Conservation (phyloP, 2,113 vertebrate genomes). For the Cinclus cinclus region DNA sequence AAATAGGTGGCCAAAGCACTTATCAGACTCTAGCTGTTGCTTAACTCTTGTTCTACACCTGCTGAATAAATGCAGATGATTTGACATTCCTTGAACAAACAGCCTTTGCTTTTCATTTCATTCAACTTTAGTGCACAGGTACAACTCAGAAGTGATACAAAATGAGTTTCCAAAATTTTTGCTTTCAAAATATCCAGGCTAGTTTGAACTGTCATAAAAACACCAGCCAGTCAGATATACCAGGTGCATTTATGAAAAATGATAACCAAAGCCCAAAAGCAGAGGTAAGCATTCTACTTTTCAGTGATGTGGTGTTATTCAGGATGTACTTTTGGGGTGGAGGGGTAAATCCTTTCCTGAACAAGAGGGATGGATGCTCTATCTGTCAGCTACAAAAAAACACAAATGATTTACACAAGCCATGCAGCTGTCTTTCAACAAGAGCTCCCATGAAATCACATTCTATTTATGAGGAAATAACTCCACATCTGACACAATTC, state of each 20-base stretch:
- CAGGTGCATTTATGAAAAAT: background rate
- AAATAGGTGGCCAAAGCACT: background rate
- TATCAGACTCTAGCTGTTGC: background rate
- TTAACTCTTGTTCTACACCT: background rate
- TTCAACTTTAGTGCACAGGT: background rate
- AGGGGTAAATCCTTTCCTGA: background rate
- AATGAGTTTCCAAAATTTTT: background rate
- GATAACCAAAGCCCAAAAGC: background rate
- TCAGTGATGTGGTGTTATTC: fast-evolving
- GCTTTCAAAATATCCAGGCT: background rate
- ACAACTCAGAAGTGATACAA: background rate
- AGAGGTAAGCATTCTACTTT: background rate
- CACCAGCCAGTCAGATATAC: background rate
- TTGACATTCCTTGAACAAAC: background rate
- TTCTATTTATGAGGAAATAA: background rate
- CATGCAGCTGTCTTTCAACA: background rate
- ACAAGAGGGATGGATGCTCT: background rate
- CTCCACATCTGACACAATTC: background rate
- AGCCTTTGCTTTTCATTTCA: background rate
- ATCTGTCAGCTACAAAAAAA: background rate
- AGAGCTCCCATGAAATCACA: background rate
- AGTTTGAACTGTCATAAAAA: background rate
- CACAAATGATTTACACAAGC: too few species aligned
- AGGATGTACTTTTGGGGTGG: background rate
- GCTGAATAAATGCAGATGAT: background rate